A percentile compares a stretch with the other conserved stretches of the same genome.
These are phyloP conservation scores for Drosophila tristis DNA, from an alignment of 1,140 invertebrate genomes.

Conservation along the genomic window DNA sequence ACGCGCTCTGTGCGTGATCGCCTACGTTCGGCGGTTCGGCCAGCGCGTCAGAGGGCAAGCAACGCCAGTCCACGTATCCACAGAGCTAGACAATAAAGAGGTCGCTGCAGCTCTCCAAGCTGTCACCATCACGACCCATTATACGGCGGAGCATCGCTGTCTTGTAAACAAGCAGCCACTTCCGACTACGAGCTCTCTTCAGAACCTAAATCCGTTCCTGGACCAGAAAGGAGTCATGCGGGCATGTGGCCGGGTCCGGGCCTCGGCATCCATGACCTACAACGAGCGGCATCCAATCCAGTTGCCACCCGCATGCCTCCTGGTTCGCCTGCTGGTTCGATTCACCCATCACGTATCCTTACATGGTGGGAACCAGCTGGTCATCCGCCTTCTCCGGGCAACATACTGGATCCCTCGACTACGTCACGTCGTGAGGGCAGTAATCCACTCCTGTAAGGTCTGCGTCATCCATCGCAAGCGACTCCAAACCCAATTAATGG, in stretches of 20 bases:
- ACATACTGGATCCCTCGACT: too few relatives aligned
- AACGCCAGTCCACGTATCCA: neutral
- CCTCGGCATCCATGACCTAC: neutral
- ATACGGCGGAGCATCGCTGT: neutral
- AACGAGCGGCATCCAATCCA: neutral
- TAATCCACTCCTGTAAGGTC: too few relatives aligned
- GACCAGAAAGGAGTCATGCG: neutral
- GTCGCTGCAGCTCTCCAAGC: neutral
- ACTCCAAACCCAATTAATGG: slow-evolving; percentile 1
- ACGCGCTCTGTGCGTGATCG: neutral
- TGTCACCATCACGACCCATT: neutral
- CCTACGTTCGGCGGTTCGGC: neutral
- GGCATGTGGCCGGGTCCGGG: neutral
- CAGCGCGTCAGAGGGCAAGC: neutral
- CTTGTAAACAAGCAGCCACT: neutral
- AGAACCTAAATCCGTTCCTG: neutral
- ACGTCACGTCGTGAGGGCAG: too few relatives aligned
- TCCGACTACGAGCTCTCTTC: neutral
- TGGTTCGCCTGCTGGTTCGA: too few relatives aligned
- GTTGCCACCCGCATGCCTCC: too few relatives aligned
- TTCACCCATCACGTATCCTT: too few relatives aligned
- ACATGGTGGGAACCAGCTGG: too few relatives aligned
- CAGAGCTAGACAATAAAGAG: neutral
- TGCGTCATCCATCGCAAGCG: neutral
- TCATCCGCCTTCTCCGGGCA: too few relatives aligned